Evolutionary conservation across 64 coral and sea anemone species (phyloP).

Genomic region (Trachythela sp.): DNA sequence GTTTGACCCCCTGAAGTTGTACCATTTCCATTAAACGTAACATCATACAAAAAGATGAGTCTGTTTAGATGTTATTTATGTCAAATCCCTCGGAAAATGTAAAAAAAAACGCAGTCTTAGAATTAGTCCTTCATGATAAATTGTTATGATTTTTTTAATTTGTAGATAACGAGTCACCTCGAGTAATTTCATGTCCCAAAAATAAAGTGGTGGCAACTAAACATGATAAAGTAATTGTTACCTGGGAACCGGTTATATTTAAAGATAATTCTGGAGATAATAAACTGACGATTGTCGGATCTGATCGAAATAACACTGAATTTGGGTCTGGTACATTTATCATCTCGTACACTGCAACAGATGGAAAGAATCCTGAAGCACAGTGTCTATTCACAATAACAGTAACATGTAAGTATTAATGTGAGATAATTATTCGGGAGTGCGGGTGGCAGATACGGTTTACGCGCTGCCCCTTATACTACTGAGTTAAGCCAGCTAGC

Average conservation of each 20-base stretch:
- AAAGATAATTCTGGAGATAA: constrained; percentile 63
- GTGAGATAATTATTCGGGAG: no score
- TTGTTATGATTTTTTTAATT: neutral
- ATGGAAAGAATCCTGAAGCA: constrained; percentile 23
- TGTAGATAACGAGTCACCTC: constrained; percentile 71
- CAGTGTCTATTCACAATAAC: constrained; percentile 64
- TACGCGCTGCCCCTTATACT: no score
- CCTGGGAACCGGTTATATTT: constrained; percentile 58
- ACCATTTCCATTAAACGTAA: no score
- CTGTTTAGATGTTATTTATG: no score
- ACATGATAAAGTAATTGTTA: neutral
- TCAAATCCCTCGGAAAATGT: no score
- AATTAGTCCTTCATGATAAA: neutral
- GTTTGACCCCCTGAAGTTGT: no score
- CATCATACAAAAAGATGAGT: no score
- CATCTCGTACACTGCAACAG: constrained; percentile 63
- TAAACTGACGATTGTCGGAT: constrained; percentile 52
- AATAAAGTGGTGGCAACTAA: constrained; percentile 64
- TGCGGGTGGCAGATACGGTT: no score
- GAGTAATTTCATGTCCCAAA: constrained; percentile 63
- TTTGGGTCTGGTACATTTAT: constrained; percentile 46
- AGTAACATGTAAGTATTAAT: constrained; percentile 58
- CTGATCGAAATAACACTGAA: constrained; percentile 56
- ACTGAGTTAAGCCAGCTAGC: no score
- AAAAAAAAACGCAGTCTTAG: neutral